A percentile compares a stretch with the other conserved stretches of the same genome.
Evolutionary conservation across 2,888 invertebrate species (phyloP).

Genomic region (Platycheirus rosarum): DNA sequence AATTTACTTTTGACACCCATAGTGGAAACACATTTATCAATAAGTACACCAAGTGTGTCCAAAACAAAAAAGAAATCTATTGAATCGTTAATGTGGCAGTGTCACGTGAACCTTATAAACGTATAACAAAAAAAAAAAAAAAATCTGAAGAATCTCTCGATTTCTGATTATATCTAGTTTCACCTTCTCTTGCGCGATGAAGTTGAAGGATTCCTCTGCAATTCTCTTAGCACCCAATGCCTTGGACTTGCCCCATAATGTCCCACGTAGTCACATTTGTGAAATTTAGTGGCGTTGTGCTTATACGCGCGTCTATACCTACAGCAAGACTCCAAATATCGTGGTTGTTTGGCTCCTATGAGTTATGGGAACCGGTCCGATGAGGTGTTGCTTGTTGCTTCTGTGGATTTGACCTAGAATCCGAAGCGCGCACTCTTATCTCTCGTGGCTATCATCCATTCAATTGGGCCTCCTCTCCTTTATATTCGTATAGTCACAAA

Average conservation of each 20-base stretch:
- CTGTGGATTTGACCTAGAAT: slow-evolving; percentile 69
- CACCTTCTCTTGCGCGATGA: slow-evolving; percentile 59
- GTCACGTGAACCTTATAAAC: slow-evolving; percentile 24
- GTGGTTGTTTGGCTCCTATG: slow-evolving; percentile 54
- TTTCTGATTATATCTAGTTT: slow-evolving; percentile 56
- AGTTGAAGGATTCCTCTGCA: slow-evolving; percentile 45
- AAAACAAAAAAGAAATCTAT: slow-evolving; percentile 40
- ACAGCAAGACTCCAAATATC: slow-evolving; percentile 11
- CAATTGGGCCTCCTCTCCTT: slow-evolving; percentile 32
- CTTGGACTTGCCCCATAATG: slow-evolving; percentile 7
- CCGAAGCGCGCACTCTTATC: slow-evolving; percentile 33
- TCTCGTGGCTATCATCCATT: slow-evolving; percentile 38
- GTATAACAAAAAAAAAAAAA: slow-evolving; percentile 7
- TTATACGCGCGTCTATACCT: slow-evolving; percentile 17
- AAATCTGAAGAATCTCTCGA: slow-evolving; percentile 31
- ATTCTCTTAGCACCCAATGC: background rate
- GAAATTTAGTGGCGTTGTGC: slow-evolving; percentile 46
- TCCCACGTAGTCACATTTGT: slow-evolving; percentile 40
- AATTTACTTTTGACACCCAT: slow-evolving; percentile 22
- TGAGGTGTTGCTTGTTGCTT: slow-evolving; percentile 63
- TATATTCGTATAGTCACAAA: too few relatives aligned
- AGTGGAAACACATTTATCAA: background rate
- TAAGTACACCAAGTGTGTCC: slow-evolving; percentile 6
- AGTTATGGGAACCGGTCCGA: slow-evolving; percentile 67
- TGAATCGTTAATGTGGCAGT: slow-evolving; percentile 17